Conservation (phyloP, 2,113 vertebrate species). For the Tragulus kanchil region DNA sequence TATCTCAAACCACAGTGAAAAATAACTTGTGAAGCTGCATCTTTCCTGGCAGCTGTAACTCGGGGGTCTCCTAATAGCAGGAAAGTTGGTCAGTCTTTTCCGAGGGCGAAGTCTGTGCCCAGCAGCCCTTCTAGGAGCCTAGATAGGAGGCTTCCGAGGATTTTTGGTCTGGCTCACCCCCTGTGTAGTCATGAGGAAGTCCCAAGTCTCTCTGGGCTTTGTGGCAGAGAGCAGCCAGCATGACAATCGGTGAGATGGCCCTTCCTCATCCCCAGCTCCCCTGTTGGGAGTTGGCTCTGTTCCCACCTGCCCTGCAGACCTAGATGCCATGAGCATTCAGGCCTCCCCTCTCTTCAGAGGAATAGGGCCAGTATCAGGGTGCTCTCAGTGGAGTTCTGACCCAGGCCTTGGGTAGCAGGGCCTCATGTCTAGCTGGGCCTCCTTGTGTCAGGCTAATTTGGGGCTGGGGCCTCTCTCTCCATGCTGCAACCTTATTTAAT, state of each 20-base stretch:
- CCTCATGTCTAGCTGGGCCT: neutral
- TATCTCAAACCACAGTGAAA: slow-evolving; percentile 80
- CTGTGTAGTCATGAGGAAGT: slow-evolving; percentile 16
- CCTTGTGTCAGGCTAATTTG: neutral
- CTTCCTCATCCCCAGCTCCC: neutral
- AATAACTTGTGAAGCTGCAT: slow-evolving; percentile 67
- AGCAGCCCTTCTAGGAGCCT: neutral
- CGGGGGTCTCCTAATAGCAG: slow-evolving; percentile 49
- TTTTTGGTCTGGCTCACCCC: neutral
- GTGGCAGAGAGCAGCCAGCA: neutral
- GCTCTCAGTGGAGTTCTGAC: neutral
- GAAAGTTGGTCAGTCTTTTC: slow-evolving; percentile 55
- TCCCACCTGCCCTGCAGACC: neutral
- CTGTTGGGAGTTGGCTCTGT: neutral
- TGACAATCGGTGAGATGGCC: neutral
- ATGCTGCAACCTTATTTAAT: neutral
- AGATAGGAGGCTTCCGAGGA: slow-evolving; percentile 10
- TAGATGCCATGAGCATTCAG: neutral
- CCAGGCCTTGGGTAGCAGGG: neutral
- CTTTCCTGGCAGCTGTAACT: slow-evolving; percentile 71
- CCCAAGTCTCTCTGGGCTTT: neutral
- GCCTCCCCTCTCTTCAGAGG: neutral
- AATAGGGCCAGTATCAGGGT: neutral
- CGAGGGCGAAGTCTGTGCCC: neutral
- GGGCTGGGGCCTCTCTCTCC: neutral